Base-by-base conservation (phyloP, 2,797 vertebrate genomes). In the Vespertilio murinus region DNA sequence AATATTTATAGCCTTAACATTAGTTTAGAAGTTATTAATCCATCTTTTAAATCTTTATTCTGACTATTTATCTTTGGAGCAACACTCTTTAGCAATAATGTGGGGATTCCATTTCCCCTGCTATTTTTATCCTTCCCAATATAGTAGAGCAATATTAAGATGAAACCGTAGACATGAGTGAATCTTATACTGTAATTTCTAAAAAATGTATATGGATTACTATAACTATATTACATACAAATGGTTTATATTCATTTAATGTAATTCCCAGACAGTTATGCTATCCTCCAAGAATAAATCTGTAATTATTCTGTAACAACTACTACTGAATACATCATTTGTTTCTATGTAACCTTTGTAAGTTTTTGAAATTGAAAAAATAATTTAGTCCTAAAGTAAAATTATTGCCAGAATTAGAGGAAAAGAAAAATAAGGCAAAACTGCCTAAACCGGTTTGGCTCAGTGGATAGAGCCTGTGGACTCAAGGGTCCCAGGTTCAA, bases 301-400 rank as follows among this genome's bases (percentile, higher is more conserved):
- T 61, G 45, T 87, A 94, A 87, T 94, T 96, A 93, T 90, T 87
- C 75, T 75, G 14, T 87, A 93, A 86, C 64, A 86, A 95, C 23
- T 59, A 38, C 30, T 49, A 90, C n/a, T n/a, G n/a, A n/a, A n/a
- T 65, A 13, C 54, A 83, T 83, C 59, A 78, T 93, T 93, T 78
- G 78, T 82, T 93, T 75, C 70, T 78, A 70, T 52, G 89, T 79
- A 94, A 79, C n/a, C 42, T 94, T 80, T 67, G 54, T 86, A 56
- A 74, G 49, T 49, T 94, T 94, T 79, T n/a, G 12, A 89, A 95
- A 88, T 56, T 78, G 47, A 91, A 75, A 86, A 69, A 79, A 86
- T 12, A 13, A 94, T 61, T 80, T 80, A 42, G 6, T 61, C 3
- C 6, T 61, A 61, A 61, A 59, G 3, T 59, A 79, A 80, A 80